Evolutionary conservation across 2,888 invertebrate genomes (phyloP).

Genomic region (Antheraea yamamai): DNA sequence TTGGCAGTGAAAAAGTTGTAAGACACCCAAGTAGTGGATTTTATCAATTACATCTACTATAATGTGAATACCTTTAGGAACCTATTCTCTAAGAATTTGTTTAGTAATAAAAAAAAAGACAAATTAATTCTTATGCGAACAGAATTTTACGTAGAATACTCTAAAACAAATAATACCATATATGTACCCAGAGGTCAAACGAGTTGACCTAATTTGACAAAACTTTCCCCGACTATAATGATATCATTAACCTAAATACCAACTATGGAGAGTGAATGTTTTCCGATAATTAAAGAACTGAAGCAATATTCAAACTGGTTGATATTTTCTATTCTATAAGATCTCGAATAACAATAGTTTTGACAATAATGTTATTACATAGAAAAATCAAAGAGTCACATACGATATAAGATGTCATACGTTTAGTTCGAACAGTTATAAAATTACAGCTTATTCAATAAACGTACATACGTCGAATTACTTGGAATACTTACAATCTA

Average conservation of each 20-base stretch:
- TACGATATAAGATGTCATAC: background rate
- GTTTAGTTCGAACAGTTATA: background rate
- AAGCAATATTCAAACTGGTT: background rate
- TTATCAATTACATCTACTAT: background rate
- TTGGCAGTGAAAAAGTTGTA: background rate
- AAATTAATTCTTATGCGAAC: too few relatives aligned
- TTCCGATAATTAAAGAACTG: too few relatives aligned
- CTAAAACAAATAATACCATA: background rate
- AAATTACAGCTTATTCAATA: background rate
- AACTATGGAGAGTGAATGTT: background rate
- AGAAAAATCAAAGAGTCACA: background rate
- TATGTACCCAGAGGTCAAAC: background rate
- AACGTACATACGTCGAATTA: background rate
- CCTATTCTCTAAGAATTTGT: too few relatives aligned
- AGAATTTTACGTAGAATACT: background rate
- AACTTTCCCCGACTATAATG: background rate
- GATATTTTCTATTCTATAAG: background rate
- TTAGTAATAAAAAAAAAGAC: too few relatives aligned
- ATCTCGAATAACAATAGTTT: background rate
- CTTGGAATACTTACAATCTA: background rate
- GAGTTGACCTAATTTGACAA: slow-evolving; percentile 5
- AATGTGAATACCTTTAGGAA: too few relatives aligned
- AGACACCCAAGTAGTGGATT: background rate
- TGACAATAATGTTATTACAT: background rate
- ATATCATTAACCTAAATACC: background rate